Conservation (phyloP, 2,797 vertebrate genomes). For the Rhabdomys pumilio region DNA sequence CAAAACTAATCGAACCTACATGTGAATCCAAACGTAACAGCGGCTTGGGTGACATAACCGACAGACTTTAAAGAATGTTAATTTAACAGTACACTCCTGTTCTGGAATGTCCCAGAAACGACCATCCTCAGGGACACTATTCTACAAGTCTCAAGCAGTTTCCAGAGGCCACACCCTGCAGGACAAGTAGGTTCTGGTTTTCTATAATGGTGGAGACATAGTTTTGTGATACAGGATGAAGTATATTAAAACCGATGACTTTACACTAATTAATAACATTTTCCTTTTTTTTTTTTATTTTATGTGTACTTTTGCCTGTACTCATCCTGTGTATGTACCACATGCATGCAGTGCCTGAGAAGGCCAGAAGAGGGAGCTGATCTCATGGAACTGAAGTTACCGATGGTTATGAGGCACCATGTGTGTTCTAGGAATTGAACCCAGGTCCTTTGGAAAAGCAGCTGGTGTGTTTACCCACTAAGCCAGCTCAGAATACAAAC, state of each 20-base stretch:
- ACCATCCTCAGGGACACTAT: not conserved
- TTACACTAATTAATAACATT: not conserved
- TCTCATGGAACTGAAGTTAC: not conserved
- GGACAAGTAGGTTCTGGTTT: not conserved
- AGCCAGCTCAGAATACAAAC: not conserved
- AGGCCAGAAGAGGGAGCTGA: not conserved
- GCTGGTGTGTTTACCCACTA: not conserved
- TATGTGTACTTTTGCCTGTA: not conserved
- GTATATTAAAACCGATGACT: not conserved
- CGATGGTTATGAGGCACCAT: not conserved
- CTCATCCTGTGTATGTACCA: not conserved
- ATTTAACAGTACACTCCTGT: not conserved
- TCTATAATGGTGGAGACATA: not conserved
- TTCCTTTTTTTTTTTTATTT: not conserved
- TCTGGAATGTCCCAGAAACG: not conserved
- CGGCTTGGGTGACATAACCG: not conserved
- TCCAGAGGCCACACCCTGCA: not conserved
- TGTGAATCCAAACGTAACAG: not conserved
- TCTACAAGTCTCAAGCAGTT: not conserved
- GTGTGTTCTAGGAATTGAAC: not conserved
- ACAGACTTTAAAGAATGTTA: not conserved
- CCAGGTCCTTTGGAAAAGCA: not conserved
- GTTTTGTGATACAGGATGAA: not conserved
- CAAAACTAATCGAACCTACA: constrained; percentile 11
- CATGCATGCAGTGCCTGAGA: not conserved